Evolutionary conservation across 1,140 invertebrate genomes (phyloP), one percentile per base, ranked within the genome.

Genomic region (Dermatophagoides farinae): DNA sequence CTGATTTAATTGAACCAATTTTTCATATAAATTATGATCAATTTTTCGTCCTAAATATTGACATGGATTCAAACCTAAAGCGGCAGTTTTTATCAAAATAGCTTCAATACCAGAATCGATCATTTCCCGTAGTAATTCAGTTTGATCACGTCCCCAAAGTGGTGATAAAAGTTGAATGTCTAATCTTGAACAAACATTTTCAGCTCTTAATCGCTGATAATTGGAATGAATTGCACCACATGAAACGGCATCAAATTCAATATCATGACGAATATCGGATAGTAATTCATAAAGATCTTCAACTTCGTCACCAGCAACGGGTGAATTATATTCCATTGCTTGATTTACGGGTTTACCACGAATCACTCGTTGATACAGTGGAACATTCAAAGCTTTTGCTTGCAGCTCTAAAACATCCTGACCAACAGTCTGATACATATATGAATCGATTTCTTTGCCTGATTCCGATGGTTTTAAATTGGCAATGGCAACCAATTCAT

Each of bases 351-450:
- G 83, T 65, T 78, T 78, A 37, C 93, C 93, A 68, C 79, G 77
- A 46, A 95, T 97, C 40, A 69, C 63, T 62, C 65, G 64, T 65
- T 87, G 77, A 71, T 85, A 97, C 8, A 99, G 73, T 14, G 93
- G 92, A 61, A 98, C 73, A 1, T 81, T 85, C 81, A 97, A 86
- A 1, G 93, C 92, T 72, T 92, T 83, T 43, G 89, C 86, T 72
- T 93, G 88, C 62, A 86, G 77, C 58, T 85, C 81, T 64, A 98
- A 83, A 38, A 85, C 88, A 77, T 95, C 84, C 74, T 93, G 86
- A 11, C 95, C 96, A 57, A 98, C 93, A 55, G 89, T 95, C 77
- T 99, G 95, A 71, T 96, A 98, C 95, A 99, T 99, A 69, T 90
- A 97, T 69, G 92, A 97, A 73, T 99, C 93, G 64, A 97, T 71